A percentile compares a stretch with the other conserved stretches of the same genome.
phyloP scores from a whole-genome alignment of 2,797 vertebrate genomes.

The Dendrocincla fuliginosa region DNA sequence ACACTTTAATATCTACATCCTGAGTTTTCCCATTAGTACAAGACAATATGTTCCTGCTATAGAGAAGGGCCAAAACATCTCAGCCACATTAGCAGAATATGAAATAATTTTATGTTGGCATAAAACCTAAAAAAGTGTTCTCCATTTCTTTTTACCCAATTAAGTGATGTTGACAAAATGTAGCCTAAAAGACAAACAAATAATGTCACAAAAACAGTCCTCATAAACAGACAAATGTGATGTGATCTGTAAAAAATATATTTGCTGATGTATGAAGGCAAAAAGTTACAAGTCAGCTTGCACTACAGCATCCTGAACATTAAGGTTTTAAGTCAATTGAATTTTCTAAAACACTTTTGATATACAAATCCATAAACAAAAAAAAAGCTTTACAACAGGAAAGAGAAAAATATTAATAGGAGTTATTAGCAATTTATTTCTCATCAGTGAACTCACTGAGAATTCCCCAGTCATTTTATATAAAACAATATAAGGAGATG shows the following conservation, averaged over 20 bases:
- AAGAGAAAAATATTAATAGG: not conserved
- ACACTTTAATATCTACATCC: not conserved
- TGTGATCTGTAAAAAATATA: not conserved
- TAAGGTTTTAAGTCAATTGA: not conserved
- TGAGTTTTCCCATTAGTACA: not conserved
- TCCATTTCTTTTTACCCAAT: not conserved
- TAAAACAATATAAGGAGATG: not conserved
- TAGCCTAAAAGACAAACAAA: not conserved
- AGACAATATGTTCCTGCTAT: not conserved
- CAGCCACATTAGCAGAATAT: not conserved
- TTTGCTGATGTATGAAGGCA: not conserved
- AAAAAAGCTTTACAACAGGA: not conserved
- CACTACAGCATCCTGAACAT: not conserved
- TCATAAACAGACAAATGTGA: not conserved
- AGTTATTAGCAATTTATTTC: not conserved
- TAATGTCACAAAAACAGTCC: not conserved
- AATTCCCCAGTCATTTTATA: not conserved
- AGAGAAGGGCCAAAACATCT: not conserved
- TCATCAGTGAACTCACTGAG: not conserved
- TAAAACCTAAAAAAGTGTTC: not conserved
- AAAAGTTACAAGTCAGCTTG: not conserved
- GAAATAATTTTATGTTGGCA: not conserved
- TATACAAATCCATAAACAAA: not conserved
- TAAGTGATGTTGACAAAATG: not conserved
- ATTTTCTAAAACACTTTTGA: not conserved